Base-by-base conservation (phyloP, 2,888 invertebrate species). In the Andrena flavipes region DNA sequence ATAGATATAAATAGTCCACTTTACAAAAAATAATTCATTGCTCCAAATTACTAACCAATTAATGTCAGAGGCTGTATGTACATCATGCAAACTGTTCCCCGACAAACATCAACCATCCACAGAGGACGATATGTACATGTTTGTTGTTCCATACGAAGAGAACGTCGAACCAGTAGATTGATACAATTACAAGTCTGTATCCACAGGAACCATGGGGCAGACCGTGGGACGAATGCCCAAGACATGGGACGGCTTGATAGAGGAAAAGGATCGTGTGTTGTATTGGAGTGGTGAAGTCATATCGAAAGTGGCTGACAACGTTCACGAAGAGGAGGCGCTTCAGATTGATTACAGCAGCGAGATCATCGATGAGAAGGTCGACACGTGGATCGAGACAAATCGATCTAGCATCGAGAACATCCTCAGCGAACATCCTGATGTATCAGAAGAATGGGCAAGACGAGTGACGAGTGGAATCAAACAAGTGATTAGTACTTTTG, bases 251-350 rank as follows among this genome's bases (percentile, higher is more conserved):
- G 80, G 75, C 65, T 82, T 91, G 56, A 72, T 89, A 29, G 82
- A 89, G 35, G 90, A 91, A 68, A 87, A 64, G 68, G 82, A 91
- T 73, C 87, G 90, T 20, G 86, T 90, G 35, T 51, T 92, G 10
- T 89, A 87, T 26, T 91, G 90, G 89, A 92, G 91, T 64, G 82
- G 87, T 0, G 90, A 91, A 76, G 85, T 92, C 13, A 64, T 92
- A 5, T 89, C 90, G 4, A 82, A 84, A 68, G 84, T 90, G 1
- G 85, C 88, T 16, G 91, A 91, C 60, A 91, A 89, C 29, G 76
- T 91, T 51, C 81, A 73, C 3, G 81, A 82, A 35, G 92, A 91
- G 56, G 86, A 90, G 33, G 86, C 86, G 2, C 90, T 91, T 51
- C 56, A 90, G 30, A 86, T 87, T 48, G 89, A 92, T 23, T 90